Conservation (phyloP, 1,140 invertebrate species). For the Geopemphigus sp. region DNA sequence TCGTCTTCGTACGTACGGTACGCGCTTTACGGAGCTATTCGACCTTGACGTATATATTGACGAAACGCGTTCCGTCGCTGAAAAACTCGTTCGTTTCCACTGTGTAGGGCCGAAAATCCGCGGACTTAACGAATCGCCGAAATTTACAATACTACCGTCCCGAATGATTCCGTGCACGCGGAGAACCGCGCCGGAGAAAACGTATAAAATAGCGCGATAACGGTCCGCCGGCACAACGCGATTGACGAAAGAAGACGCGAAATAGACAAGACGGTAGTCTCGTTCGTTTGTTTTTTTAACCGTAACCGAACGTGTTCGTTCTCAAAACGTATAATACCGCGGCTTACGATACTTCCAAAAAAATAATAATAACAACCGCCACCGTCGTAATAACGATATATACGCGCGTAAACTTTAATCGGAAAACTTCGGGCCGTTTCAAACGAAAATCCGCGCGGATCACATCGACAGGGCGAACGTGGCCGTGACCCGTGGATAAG, state of each 20-base stretch:
- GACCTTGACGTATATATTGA: constrained; percentile 14
- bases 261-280: no score
- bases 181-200: not conserved
- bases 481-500: no score
- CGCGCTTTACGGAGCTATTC: not conserved
- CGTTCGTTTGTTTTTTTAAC: no score
- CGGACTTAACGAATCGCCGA: not conserved
- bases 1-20: not conserved
- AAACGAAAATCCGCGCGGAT: no score
- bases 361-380: no score
- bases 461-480: no score
- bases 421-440: no score
- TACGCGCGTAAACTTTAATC: not conserved
- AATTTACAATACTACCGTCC: not conserved
- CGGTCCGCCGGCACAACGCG: no score
- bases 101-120: not conserved
- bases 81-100: constrained; percentile 23
- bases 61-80: constrained; percentile 15
- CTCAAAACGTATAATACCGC: no score
- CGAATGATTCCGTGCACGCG: not conserved
- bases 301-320: no score
- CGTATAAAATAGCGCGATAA: not conserved
- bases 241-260: no score
- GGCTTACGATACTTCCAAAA: no score
- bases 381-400: not conserved